A percentile compares a stretch with the other conserved stretches of the same genome.
Evolutionary conservation across 2,113 vertebrate species (phyloP).

Genomic region (Anser brachyrhynchus): DNA sequence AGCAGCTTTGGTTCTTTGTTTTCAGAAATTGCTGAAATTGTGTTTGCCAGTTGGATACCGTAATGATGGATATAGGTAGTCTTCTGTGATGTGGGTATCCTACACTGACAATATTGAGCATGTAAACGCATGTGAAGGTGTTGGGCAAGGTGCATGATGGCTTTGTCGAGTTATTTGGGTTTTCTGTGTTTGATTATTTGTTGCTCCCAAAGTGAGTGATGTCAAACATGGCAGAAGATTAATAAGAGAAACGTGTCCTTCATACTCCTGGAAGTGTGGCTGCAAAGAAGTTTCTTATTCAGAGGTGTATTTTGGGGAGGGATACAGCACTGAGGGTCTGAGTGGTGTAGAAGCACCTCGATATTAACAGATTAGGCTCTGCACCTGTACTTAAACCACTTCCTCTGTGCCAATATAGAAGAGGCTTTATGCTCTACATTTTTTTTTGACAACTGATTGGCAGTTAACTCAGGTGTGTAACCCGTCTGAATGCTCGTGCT

Average conservation of each 20-base stretch:
- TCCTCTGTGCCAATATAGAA: neutral
- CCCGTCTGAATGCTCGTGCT: rapidly evolving
- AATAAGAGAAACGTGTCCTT: neutral
- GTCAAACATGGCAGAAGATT: neutral
- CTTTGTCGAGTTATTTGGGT: neutral
- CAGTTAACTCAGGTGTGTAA: neutral
- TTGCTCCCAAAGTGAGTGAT: neutral
- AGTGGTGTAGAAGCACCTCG: neutral
- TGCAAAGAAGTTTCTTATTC: neutral
- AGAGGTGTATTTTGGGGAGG: neutral
- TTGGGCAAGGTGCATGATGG: rapidly evolving
- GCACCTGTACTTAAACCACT: no score
- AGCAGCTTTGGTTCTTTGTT: neutral
- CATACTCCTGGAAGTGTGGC: neutral
- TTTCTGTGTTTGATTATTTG: neutral
- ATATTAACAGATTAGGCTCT: neutral
- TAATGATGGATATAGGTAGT: neutral
- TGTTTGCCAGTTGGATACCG: rapidly evolving
- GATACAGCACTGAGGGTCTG: rapidly evolving
- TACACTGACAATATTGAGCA: rapidly evolving
- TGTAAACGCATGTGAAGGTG: neutral
- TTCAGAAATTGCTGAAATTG: neutral
- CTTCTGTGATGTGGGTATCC: rapidly evolving
- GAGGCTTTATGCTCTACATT: no score
- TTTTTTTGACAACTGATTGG: neutral